Evolutionary conservation across 2,888 invertebrate species (phyloP).

Genomic region (Ennomos erosarius): DNA sequence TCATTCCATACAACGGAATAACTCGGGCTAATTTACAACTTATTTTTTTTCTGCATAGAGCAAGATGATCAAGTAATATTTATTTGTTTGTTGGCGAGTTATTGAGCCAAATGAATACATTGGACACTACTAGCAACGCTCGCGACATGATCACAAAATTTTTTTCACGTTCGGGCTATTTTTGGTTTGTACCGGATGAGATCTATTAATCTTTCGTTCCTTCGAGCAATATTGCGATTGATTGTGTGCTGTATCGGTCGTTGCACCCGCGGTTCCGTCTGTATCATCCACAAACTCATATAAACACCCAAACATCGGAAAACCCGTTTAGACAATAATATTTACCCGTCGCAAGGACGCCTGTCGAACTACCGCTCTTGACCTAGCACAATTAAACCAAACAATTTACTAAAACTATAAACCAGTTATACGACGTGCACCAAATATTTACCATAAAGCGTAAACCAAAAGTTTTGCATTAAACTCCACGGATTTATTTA

Average conservation of each 20-base stretch:
- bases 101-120: no score
- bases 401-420: conserved; percentile 84
- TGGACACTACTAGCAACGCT: no score
- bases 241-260: conserved; percentile 46
- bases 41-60: no score
- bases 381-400: conserved; percentile 85
- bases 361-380: conserved; percentile 83
- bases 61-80: no score
- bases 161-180: no score
- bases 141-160: no score
- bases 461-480: conserved; percentile 85
- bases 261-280: conserved; percentile 59
- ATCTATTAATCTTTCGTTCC: neutral
- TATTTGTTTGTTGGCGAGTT: no score
- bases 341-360: conserved; percentile 83
- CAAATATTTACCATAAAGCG: conserved; percentile 86
- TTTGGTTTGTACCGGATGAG: no score
- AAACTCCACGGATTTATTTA: conserved; percentile 82
- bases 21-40: no score
- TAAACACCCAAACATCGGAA: conserved; percentile 79
- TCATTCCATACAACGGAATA: no score
- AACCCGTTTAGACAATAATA: conserved; percentile 84
- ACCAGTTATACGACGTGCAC: conserved; percentile 83
- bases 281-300: conserved; percentile 69
- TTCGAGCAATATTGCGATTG: conserved; percentile 2